Conservation (phyloP, 2,113 vertebrate species). For the Archocentrus centrarchus region DNA sequence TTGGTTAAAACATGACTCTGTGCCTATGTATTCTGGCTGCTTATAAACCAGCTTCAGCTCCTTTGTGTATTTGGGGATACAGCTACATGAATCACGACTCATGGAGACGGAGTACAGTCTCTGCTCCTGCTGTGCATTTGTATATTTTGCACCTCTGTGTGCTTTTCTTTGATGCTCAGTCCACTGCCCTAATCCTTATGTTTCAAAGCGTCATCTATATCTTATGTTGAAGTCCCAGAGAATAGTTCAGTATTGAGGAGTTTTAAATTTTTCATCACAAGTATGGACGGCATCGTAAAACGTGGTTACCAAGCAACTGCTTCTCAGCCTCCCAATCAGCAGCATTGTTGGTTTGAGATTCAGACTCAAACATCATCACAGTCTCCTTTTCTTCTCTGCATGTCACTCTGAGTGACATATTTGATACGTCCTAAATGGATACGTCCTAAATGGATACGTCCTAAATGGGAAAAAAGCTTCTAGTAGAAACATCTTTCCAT, state of each 20-base stretch:
- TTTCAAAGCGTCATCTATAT: conserved; percentile 59
- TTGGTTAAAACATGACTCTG: neutral
- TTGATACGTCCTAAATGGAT: conserved; percentile 10
- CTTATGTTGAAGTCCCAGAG: conserved; percentile 60
- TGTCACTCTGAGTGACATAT: conserved; percentile 51
- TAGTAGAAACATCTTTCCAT: conserved; percentile 36
- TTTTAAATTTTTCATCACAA: conserved; percentile 81
- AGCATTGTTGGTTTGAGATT: conserved; percentile 58
- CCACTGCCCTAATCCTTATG: conserved; percentile 27
- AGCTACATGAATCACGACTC: neutral
- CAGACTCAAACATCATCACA: conserved; percentile 58
- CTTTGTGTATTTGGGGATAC: neutral
- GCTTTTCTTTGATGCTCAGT: neutral
- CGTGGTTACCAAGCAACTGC: conserved; percentile 83
- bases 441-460: neutral
- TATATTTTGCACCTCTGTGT: neutral
- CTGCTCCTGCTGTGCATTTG: neutral
- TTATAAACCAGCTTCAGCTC: neutral
- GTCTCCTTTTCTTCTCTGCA: conserved; percentile 29
- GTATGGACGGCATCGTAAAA: conserved; percentile 76
- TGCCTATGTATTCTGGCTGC: neutral
- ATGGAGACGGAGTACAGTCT: neutral
- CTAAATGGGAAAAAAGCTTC: conserved; percentile 28
- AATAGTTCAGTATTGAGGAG: conserved; percentile 66
- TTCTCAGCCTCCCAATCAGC: conserved; percentile 74